Conservation (phyloP, 1,140 invertebrate genomes). For the Pogonus chalceus region DNA sequence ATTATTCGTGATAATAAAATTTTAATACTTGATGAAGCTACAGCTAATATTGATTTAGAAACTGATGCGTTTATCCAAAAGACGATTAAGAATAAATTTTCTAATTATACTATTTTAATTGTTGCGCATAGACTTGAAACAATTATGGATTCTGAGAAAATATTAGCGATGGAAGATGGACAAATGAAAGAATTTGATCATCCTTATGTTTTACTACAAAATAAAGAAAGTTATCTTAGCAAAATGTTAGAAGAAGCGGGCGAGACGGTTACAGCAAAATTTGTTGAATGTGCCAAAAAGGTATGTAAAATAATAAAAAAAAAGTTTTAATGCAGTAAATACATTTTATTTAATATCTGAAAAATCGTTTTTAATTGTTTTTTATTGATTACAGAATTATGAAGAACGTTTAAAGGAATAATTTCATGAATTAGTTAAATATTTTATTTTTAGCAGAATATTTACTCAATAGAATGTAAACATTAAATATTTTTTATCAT, state of each 20-base stretch:
- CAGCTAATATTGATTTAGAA: conserved; percentile 49
- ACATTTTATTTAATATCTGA: too few relatives aligned
- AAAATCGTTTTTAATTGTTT: too few relatives aligned
- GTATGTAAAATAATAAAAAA: background rate
- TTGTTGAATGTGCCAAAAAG: background rate
- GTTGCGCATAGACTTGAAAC: conserved; percentile 68
- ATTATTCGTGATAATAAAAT: conserved; percentile 45
- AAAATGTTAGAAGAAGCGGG: conserved; percentile 58
- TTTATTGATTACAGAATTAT: too few relatives aligned
- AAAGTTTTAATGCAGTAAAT: background rate
- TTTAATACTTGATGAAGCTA: conserved; percentile 50
- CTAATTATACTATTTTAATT: conserved; percentile 59
- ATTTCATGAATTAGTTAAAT: too few relatives aligned
- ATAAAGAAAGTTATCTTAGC: conserved; percentile 48
- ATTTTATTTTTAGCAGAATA: too few relatives aligned
- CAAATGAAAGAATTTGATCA: conserved; percentile 58
- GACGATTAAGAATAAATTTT: conserved; percentile 49
- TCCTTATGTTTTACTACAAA: conserved; percentile 53
- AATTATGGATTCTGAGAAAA: conserved; percentile 67
- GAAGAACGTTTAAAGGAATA: too few relatives aligned
- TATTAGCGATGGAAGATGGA: conserved; percentile 65
- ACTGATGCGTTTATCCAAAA: conserved; percentile 53
- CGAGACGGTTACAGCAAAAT: background rate
- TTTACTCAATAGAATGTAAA: too few relatives aligned
- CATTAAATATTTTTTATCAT: too few relatives aligned